Conservation (phyloP, 2,888 invertebrate genomes). For the Cenopis cana region DNA sequence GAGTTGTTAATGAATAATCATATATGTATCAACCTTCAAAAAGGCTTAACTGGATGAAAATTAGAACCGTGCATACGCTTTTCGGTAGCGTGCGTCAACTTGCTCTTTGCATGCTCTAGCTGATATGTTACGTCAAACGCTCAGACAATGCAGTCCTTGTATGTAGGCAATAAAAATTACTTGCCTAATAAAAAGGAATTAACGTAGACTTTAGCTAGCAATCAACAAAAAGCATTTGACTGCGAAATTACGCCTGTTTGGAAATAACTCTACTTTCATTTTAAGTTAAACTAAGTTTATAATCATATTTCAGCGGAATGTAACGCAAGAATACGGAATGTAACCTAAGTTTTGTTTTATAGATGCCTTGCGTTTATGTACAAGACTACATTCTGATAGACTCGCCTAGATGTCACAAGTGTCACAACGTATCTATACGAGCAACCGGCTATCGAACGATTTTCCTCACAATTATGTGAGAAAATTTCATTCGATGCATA, state of each 20-base stretch:
- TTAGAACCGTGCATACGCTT: neutral
- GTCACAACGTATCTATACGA: neutral
- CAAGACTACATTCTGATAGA: neutral
- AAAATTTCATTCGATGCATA: no score
- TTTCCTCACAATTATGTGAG: neutral
- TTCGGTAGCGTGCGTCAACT: neutral
- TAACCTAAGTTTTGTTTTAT: neutral
- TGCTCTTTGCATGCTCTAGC: slow-evolving; percentile 15
- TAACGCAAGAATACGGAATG: neutral
- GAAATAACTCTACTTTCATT: neutral
- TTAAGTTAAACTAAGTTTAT: neutral
- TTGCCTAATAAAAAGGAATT: slow-evolving; percentile 34
- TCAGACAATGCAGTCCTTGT: slow-evolving; percentile 38
- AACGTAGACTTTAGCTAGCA: slow-evolving; percentile 17
- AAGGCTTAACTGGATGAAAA: neutral
- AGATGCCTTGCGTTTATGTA: neutral
- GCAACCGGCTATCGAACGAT: neutral
- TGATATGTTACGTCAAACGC: slow-evolving; percentile 35
- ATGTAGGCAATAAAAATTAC: slow-evolving; percentile 31
- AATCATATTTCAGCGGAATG: neutral
- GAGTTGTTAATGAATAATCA: slow-evolving; percentile 29
- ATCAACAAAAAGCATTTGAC: neutral
- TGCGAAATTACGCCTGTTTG: neutral
- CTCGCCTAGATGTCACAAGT: neutral
- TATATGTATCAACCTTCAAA: neutral